Evolutionary conservation across 2,797 vertebrate species (phyloP), one percentile per base, ranked within the genome.

Genomic region (Arnoldichthys spilopterus): DNA sequence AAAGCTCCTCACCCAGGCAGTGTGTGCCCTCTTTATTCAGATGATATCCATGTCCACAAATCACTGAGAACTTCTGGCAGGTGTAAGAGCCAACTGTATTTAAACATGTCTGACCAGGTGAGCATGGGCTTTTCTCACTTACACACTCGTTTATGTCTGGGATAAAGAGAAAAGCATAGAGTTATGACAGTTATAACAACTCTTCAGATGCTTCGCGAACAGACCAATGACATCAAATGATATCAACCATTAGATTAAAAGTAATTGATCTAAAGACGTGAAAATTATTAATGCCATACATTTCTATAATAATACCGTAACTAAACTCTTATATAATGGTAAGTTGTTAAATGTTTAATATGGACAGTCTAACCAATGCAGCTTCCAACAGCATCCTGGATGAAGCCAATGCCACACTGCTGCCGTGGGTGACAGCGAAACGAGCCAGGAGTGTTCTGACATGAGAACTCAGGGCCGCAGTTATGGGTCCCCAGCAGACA

Each of bases 91-190:
- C 96, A 13, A 91, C 85, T 0, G 94, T 96, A 91, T 99, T 99
- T 78, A 96, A 88, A 51, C 97, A 99, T 0, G 90, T 92, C 83
- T 96, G 93, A 7, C 94, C 94, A 0, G 80, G 58, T 4, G 78
- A 92, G 85, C 97, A 98, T 0, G 95, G 92, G 51, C 81, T 88
- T 30, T 84, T 87, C 20, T 87, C 47, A 40, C 88, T 92, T 75
- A 95, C 54, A 71, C 97, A 98, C 81, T 98, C 97, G 0, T 98
- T 96, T 77, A 97, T 92, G 87, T 98, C 97, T 98, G 30, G 58
- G 58, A 58, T 45, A 11, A 12, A 45, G 43, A 45, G 43, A 45
- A 45, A 32, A 79, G 24, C 16, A 62, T 22, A 66, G 45, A 66
- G 47, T 24, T 43, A 32, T 12, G 1, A 7, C 4, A 2, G 37